These are phyloP conservation scores for Drosophila lacteicornis DNA, from an alignment of 1,140 invertebrate species.

Conservation along the genomic window DNA sequence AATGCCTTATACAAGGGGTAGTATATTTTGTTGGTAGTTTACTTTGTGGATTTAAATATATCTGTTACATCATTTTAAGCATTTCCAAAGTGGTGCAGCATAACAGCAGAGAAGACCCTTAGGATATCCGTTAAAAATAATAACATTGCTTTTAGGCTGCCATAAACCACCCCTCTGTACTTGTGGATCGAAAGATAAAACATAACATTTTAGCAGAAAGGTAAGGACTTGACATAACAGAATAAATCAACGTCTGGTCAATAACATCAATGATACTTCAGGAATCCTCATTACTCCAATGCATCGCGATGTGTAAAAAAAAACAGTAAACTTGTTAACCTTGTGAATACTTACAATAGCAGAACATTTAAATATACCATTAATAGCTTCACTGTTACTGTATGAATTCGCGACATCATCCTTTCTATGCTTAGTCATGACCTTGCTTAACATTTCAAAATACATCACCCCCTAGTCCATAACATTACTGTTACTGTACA, in stretches of 20 bases:
- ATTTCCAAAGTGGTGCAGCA: not conserved
- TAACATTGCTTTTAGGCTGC: not conserved
- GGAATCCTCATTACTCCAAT: too few species aligned
- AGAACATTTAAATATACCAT: too few species aligned
- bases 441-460: not conserved
- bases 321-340: too few species aligned
- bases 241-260: too few species aligned
- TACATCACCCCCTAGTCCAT: not conserved
- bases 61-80: not conserved
- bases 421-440: not conserved
- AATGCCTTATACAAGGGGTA: too few species aligned
- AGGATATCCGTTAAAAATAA: not conserved
- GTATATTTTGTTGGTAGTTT: too few species aligned
- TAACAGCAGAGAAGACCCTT: not conserved
- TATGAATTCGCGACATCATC: not conserved
- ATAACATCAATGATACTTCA: not conserved
- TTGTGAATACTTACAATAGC: too few species aligned
- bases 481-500: not conserved
- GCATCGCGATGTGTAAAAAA: too few species aligned
- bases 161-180: conserved; percentile 15
- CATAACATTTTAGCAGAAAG: not conserved
- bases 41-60: not conserved
- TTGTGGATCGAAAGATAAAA: not conserved
- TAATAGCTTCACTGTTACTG: not conserved
- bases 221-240: not conserved